Base-by-base conservation (phyloP, 2,888 invertebrate genomes). In the Choristoneura rosaceana region DNA sequence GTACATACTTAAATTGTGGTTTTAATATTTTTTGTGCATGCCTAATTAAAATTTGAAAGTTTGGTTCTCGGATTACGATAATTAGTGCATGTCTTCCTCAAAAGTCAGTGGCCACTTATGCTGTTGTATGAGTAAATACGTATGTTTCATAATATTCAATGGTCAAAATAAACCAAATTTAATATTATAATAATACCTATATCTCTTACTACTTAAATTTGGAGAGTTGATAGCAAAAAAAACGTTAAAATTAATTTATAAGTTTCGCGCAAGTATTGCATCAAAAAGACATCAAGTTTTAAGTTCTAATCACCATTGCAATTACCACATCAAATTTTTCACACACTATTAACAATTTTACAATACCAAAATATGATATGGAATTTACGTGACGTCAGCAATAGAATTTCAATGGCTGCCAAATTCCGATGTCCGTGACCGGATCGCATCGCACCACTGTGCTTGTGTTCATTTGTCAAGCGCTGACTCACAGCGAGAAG, bases 11-110 rank as follows among this genome's bases (percentile, higher is more conserved):
- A 45, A 69, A 50, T 67, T 50, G 45, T 58, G 68, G 63, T 64
- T 34, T 66, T 74, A 61, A 58, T 62, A 33, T 66, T 43, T 47
- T 62, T 63, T 69, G 66, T 33, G 41, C 47, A 47, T 17, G 43
- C 50, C 59, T 73, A 69, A 64, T 64, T 68, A 68, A 68, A 63
- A 68, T 69, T 73, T 73, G 73, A 73, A 73, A 73, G 73, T 73
- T 59, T 73, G 64, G 71, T 63, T 50, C 67, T 41, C 59, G 52
- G 55, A 14, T n/a, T 50, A 38, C 17, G 43, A 41, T 69, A 73
- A 69, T 63, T 69, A 69, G 69, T 73, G 73, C 73, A 45, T 73
- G 64, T 71, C 68, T 68, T 17, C 17, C 58, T 47, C 12, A 61
- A 34, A 63, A 63, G 25, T 43, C 17, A 62, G 58, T 63, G 14